Conservation (phyloP, 2,888 invertebrate genomes). For the Erynnis tages region DNA sequence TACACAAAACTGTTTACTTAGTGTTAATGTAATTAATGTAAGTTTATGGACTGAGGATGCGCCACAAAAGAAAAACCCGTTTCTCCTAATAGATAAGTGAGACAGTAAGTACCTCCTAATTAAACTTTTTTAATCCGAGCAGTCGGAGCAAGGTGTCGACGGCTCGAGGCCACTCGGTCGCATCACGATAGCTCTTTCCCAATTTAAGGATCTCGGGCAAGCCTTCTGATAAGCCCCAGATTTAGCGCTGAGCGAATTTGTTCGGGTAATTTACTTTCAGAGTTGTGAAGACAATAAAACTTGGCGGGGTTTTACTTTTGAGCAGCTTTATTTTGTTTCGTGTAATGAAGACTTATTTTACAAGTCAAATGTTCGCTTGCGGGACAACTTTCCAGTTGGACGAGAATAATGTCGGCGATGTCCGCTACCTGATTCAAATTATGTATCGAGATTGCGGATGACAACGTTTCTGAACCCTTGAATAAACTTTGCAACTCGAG, state of each 20-base stretch:
- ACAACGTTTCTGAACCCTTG: constrained; percentile 12
- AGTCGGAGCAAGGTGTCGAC: constrained; percentile 60
- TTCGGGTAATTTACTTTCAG: constrained; percentile 76
- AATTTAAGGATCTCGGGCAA: constrained; percentile 69
- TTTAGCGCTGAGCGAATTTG: constrained; percentile 77
- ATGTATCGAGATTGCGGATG: constrained; percentile 20
- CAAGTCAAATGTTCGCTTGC: constrained; percentile 44
- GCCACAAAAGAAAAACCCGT: constrained; percentile 24
- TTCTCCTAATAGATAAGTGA: constrained; percentile 48
- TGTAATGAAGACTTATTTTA: constrained; percentile 62
- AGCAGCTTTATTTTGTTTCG: constrained; percentile 63
- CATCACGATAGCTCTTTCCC: constrained; percentile 71
- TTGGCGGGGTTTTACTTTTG: constrained; percentile 61
- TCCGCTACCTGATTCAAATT: constrained; percentile 23
- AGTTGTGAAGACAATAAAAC: constrained; percentile 78
- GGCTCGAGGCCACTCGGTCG: constrained; percentile 57
- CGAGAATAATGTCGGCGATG: constrained; percentile 24
- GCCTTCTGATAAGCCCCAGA: constrained; percentile 73
- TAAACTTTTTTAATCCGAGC: constrained; percentile 71
- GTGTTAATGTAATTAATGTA: no score
- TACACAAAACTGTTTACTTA: no score
- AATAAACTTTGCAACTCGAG: background rate
- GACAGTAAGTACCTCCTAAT: constrained; percentile 48
- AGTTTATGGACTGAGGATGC: background rate
- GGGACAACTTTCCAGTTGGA: constrained; percentile 31